phyloP scores from a whole-genome alignment of 2,113 vertebrate species.

The Ptilorrhoa leucosticta region DNA sequence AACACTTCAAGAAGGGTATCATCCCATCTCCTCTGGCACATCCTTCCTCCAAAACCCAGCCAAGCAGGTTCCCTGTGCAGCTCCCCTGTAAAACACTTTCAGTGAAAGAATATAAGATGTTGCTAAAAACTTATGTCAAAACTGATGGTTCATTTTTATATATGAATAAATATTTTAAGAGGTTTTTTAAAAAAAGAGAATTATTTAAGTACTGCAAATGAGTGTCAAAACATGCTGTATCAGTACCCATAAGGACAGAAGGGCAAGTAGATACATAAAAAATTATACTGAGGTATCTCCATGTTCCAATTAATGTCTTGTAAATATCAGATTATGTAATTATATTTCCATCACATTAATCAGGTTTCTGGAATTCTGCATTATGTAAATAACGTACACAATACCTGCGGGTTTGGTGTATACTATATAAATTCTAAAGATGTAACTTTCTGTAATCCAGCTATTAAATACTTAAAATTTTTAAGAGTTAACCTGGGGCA shows the following conservation, averaged over 20 bases:
- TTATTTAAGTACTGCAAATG: neutral
- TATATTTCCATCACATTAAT: neutral
- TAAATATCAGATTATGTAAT: neutral
- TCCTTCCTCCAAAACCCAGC: neutral
- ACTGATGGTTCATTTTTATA: neutral
- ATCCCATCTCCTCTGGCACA: neutral
- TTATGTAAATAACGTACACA: neutral
- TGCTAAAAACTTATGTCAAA: neutral
- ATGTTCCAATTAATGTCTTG: neutral
- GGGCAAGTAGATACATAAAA: neutral
- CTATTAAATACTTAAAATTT: conserved; percentile 22
- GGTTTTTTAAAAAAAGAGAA: neutral
- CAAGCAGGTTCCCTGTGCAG: neutral
- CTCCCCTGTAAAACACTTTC: neutral
- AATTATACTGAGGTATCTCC: neutral
- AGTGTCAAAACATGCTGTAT: neutral
- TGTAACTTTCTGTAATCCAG: conserved; percentile 1
- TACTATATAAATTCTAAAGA: neutral
- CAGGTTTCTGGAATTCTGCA: neutral
- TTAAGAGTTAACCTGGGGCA: conserved; percentile 17
- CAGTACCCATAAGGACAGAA: neutral
- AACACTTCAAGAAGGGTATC: neutral
- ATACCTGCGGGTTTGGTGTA: neutral
- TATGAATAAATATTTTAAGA: neutral
- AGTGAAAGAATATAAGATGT: neutral